Percentiles rank a stretch among this genome's conserved stretches.
Conservation (phyloP, 2,888 invertebrate species). For the Steromphala cineraria region DNA sequence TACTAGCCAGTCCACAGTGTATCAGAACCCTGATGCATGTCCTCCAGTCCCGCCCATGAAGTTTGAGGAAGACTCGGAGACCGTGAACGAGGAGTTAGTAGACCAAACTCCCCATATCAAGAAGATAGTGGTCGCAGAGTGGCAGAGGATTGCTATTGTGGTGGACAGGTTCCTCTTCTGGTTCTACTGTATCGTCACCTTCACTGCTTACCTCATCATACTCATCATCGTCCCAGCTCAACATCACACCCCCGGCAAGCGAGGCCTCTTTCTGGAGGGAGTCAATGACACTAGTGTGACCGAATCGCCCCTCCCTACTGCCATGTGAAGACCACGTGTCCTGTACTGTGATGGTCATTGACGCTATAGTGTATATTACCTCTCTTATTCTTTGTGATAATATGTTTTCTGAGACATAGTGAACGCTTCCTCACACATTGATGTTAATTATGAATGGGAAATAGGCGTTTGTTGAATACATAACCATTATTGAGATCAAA, state of each 20-base stretch:
- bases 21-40: background rate
- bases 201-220: slow-evolving; percentile 65
- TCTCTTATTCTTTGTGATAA: too few species aligned
- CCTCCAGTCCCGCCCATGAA: background rate
- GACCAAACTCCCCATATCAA: background rate
- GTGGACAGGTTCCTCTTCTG: slow-evolving; percentile 70
- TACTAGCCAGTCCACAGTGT: background rate
- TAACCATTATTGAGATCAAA: too few species aligned
- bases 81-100: background rate
- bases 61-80: background rate
- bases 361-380: too few species aligned
- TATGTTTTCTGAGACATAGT: too few species aligned
- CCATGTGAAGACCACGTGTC: too few species aligned
- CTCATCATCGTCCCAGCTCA: slow-evolving; percentile 62
- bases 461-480: too few species aligned
- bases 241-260: slow-evolving; percentile 48
- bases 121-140: slow-evolving; percentile 68
- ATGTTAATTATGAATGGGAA: too few species aligned
- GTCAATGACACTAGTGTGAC: background rate
- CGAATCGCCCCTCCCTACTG: too few species aligned
- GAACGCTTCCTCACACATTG: too few species aligned
- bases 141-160: slow-evolving; percentile 70
- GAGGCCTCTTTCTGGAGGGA: background rate
- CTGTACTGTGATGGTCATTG: too few species aligned
- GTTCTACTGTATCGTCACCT: slow-evolving; percentile 67